These are phyloP conservation scores for Priapulus caudatus DNA, from an alignment of 2,888 invertebrate genomes.

Conservation along the genomic window DNA sequence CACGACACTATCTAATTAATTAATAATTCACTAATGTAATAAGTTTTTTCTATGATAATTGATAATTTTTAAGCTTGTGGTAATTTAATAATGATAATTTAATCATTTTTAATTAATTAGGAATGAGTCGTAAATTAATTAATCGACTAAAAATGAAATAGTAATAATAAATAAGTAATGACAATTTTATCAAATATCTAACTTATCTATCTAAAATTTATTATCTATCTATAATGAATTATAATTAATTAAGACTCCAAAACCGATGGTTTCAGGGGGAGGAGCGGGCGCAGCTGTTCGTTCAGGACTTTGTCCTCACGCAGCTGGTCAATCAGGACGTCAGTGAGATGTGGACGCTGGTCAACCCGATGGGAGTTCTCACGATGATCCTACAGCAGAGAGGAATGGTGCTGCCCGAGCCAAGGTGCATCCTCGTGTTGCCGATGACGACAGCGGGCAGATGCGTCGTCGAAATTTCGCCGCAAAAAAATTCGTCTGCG, in stretches of 20 bases:
- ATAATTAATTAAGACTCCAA: background rate
- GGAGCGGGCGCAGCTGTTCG: constrained; percentile 57
- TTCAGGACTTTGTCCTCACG: constrained; percentile 68
- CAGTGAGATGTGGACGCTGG: constrained; percentile 68
- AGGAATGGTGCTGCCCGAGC: constrained; percentile 52
- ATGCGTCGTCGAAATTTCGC: too few species aligned
- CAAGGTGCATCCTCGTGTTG: constrained; percentile 38
- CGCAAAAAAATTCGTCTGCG: too few species aligned
- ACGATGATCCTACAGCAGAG: constrained; percentile 49
- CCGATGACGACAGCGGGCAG: too few species aligned
- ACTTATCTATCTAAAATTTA: too few species aligned
- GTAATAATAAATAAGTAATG: too few species aligned
- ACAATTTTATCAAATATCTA: too few species aligned
- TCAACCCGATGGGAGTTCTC: constrained; percentile 61
- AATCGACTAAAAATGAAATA: too few species aligned
- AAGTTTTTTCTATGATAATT: background rate
- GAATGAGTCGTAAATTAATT: too few species aligned
- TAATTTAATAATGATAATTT: too few species aligned
- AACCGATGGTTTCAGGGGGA: constrained; percentile 47
- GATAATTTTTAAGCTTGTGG: too few species aligned
- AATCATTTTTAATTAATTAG: too few species aligned
- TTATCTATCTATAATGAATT: too few species aligned
- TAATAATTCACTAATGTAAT: constrained; percentile 40
- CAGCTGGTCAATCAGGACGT: constrained; percentile 72
- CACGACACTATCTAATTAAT: constrained; percentile 23